Evolutionary conservation across 2,797 vertebrate genomes (phyloP), one percentile per base, ranked within the genome.

Genomic region (Lepilemur septentrionalis): DNA sequence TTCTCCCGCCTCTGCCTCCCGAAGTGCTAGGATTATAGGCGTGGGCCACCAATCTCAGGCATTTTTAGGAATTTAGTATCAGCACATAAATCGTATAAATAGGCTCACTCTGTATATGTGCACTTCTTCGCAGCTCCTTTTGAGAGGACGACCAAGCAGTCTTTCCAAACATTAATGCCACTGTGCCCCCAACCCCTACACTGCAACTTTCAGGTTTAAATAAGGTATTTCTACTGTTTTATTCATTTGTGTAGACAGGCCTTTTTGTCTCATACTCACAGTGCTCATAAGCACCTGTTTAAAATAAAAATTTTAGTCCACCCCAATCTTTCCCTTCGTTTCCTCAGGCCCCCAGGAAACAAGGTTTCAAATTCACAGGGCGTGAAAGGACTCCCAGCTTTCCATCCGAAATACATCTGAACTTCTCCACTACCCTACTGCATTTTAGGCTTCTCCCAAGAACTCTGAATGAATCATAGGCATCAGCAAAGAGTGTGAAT

Each of bases 311-410:
- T 30, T 20, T 38, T 23, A 4, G 7, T 1, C 25, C 13, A 48
- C 1, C 4, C 11, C 25, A 8, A 14, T 63, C 32, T 22, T 46
- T 13, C 55, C 38, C 5, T 61, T 57, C 25, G 25, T 48, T 57
- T 15, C 28, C 22, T 15, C 41, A 17, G 14, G 8, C 2, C 5
- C 75, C 46, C n/a, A 23, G 55, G 28, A 83, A 41, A 7, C 14
- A 5, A 23, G 1, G 2, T 5, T 73, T 43, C 50, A 22, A 2
- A 4, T 3, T 10, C 14, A 18, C 15, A 0, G 0, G 4, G 28
- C 28, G 5, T 25, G 0, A 46, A 43, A 41, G 41, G 11, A 70
- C 17, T 6, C n/a, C 30, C 4, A 11, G 3, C 10, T 59, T 43
- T 43, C 35, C 63, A 13, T 25, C 9, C 22, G 23, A 63, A 73